These are phyloP conservation scores for Macropus fuliginosus DNA, from an alignment of 2,797 vertebrate genomes.

Conservation along the genomic window DNA sequence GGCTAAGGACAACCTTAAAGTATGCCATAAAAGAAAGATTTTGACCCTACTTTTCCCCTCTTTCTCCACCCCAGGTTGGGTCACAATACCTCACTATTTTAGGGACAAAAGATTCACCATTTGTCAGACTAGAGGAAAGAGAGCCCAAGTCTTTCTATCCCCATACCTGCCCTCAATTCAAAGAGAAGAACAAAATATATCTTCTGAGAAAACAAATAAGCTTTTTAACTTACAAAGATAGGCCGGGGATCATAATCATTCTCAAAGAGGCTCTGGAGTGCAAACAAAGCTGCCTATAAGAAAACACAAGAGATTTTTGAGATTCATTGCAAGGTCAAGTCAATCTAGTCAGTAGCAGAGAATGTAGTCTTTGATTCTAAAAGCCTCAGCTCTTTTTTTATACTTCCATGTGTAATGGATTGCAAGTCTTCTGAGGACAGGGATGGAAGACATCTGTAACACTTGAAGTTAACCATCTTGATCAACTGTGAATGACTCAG, in stretches of 20 bases:
- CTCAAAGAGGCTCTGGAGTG: conserved; percentile 93
- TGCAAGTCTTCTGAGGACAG: background rate
- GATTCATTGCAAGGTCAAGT: background rate
- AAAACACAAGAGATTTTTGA: conserved; percentile 29
- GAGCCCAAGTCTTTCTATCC: background rate
- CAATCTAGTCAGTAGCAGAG: background rate
- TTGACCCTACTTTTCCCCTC: background rate
- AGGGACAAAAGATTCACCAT: background rate
- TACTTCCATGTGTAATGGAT: background rate
- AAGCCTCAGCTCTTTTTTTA: background rate
- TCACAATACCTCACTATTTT: background rate
- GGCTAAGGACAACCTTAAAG: background rate
- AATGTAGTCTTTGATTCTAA: background rate
- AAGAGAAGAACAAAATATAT: conserved; percentile 12
- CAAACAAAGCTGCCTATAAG: conserved; percentile 94
- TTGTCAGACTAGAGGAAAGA: background rate
- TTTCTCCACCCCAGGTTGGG: background rate
- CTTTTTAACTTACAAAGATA: conserved; percentile 91
- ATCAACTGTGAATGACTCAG: background rate
- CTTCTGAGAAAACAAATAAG: background rate
- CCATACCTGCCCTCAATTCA: background rate
- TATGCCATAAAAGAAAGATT: background rate
- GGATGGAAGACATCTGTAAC: background rate
- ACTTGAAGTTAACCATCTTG: background rate
- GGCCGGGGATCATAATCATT: conserved; percentile 89